phyloP scores from a whole-genome alignment of 2,888 invertebrate species.

The Tipula lateralis region DNA sequence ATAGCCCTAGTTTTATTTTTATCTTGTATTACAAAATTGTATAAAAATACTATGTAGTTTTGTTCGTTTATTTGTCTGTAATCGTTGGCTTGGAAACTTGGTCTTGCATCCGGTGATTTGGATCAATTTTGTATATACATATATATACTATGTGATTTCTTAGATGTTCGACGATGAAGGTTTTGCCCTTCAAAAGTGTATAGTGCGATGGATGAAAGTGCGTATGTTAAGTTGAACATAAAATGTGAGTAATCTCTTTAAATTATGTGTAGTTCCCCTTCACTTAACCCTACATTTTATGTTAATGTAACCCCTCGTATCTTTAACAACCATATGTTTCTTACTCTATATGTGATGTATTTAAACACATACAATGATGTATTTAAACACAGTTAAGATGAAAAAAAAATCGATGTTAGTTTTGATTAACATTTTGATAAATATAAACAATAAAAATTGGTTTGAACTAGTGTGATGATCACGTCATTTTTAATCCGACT shows the following conservation, averaged over 20 bases:
- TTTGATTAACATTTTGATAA: not conserved
- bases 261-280: not conserved
- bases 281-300: not conserved
- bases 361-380: too few relatives aligned
- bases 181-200: not conserved
- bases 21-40: not conserved
- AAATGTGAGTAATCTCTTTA: not conserved
- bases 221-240: not conserved
- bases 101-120: not conserved
- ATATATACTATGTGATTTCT: not conserved
- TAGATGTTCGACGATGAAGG: not conserved
- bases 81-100: not conserved
- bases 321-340: not conserved
- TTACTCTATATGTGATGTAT: not conserved
- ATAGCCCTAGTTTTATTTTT: not conserved
- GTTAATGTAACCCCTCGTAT: not conserved
- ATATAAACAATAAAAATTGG: not conserved
- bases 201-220: not conserved
- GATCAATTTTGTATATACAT: not conserved
- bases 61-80: not conserved
- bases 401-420: not conserved
- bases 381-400: too few relatives aligned
- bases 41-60: not conserved
- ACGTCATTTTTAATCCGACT: not conserved
- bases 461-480: not conserved